phyloP scores from a whole-genome alignment of 2,888 invertebrate genomes.

The Tetragonisca angustula region DNA sequence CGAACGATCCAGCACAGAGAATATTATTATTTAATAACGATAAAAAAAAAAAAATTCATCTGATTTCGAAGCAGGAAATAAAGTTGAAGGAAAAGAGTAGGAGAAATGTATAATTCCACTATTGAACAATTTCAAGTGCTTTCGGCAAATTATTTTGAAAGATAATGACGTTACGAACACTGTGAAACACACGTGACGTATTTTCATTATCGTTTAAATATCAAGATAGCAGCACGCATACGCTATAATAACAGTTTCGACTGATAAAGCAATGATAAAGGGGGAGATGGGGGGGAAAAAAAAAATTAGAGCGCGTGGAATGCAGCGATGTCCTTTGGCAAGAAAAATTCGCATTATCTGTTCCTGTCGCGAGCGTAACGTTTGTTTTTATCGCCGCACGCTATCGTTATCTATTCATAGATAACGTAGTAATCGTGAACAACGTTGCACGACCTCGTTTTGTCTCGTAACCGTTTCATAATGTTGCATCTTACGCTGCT shows the following conservation, averaged over 20 bases:
- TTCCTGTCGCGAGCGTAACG: conserved; percentile 25
- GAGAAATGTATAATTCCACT: background rate
- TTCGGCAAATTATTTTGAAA: background rate
- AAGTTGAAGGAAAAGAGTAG: background rate
- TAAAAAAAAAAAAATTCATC: background rate
- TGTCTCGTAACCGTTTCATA: conserved; percentile 27
- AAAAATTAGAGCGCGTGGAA: conserved; percentile 13
- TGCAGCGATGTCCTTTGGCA: conserved; percentile 20
- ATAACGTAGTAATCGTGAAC: conserved; percentile 33
- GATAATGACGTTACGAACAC: background rate
- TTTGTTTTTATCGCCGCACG: conserved; percentile 21
- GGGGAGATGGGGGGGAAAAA: background rate
- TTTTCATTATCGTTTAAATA: background rate
- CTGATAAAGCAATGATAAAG: background rate
- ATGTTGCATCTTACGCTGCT: background rate
- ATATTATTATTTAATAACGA: too few species aligned
- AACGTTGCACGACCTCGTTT: conserved; percentile 40
- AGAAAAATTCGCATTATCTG: conserved; percentile 44
- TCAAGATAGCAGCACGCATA: background rate
- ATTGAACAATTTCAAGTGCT: background rate
- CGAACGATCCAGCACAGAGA: too few species aligned
- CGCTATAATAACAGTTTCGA: background rate
- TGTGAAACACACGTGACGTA: conserved; percentile 2
- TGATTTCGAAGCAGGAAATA: background rate
- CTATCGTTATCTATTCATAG: conserved; percentile 44